Conservation (phyloP, 2,888 invertebrate genomes). For the Lasioglossum villosulum region DNA sequence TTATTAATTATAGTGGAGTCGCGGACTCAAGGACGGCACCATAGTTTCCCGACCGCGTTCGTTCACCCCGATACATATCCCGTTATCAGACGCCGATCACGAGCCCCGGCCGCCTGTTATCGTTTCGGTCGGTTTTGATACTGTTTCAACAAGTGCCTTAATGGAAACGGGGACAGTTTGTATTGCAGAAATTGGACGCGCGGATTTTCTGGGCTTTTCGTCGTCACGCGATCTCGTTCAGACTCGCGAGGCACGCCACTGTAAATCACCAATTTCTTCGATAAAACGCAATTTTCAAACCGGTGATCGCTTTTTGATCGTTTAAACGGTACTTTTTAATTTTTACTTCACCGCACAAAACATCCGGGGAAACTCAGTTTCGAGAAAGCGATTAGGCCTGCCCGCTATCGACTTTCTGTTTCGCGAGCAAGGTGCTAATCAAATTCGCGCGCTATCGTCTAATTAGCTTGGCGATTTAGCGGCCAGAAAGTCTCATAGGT, state of each 20-base stretch:
- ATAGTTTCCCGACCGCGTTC: constrained; percentile 45
- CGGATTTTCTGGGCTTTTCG: not conserved
- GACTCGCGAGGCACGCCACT: not conserved
- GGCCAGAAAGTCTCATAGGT: not conserved
- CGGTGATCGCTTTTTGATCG: not conserved
- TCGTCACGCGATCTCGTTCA: not conserved
- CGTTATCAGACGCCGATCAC: constrained; percentile 50
- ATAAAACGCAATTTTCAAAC: not conserved
- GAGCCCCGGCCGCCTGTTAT: constrained; percentile 21
- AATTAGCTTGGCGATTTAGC: not conserved
- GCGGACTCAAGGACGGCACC: constrained; percentile 53
- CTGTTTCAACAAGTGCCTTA: constrained; percentile 19
- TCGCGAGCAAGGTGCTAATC: not conserved
- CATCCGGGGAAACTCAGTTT: not conserved
- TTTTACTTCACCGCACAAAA: not conserved
- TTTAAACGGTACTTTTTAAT: not conserved
- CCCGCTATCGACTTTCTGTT: not conserved
- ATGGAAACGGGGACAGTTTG: constrained; percentile 33
- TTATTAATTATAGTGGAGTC: constrained; percentile 48
- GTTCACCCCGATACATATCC: constrained; percentile 50
- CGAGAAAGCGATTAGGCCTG: not conserved
- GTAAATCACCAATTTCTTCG: not conserved
- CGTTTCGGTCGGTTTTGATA: constrained; percentile 17
- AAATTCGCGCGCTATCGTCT: not conserved
- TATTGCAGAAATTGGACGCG: constrained; percentile 17